Conservation (phyloP, 2,888 invertebrate genomes). For the Ornithoptera alexandrae region DNA sequence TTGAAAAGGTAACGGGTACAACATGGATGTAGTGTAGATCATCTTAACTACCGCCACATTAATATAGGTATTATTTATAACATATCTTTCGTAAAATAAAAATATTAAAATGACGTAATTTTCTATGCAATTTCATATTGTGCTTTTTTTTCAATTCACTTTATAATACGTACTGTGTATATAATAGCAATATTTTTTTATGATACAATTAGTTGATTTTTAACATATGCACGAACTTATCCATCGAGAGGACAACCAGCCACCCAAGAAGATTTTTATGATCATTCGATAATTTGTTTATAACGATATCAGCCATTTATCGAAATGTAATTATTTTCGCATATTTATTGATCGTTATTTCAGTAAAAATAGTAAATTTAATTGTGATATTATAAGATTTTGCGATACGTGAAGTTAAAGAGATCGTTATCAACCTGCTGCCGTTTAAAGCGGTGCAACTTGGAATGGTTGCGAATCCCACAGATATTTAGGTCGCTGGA, state of each 20-base stretch:
- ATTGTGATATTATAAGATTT: constrained; percentile 36
- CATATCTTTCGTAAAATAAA: background rate
- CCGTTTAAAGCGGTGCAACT: constrained; percentile 28
- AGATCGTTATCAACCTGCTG: constrained; percentile 35
- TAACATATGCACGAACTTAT: background rate
- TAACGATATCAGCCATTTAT: constrained; percentile 27
- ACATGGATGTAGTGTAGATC: too few relatives aligned
- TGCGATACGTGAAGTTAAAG: constrained; percentile 31
- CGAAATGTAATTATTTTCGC: constrained; percentile 48
- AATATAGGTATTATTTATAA: too few relatives aligned
- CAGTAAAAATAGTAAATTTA: constrained; percentile 43
- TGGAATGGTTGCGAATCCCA: background rate
- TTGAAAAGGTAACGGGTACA: too few relatives aligned
- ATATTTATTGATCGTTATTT: constrained; percentile 45
- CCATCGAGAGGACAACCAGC: constrained; percentile 25
- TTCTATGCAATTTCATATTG: too few relatives aligned
- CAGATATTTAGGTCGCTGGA: constrained; percentile 5
- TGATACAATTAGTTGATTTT: background rate
- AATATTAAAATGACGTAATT: background rate
- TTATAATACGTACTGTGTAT: background rate
- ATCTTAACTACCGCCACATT: too few relatives aligned
- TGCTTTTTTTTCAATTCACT: background rate
- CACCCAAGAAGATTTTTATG: constrained; percentile 37
- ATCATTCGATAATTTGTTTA: constrained; percentile 27
- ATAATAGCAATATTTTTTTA: background rate